Evolutionary conservation across 2,113 vertebrate genomes (phyloP).

Genomic region (Struthidea cinerea): DNA sequence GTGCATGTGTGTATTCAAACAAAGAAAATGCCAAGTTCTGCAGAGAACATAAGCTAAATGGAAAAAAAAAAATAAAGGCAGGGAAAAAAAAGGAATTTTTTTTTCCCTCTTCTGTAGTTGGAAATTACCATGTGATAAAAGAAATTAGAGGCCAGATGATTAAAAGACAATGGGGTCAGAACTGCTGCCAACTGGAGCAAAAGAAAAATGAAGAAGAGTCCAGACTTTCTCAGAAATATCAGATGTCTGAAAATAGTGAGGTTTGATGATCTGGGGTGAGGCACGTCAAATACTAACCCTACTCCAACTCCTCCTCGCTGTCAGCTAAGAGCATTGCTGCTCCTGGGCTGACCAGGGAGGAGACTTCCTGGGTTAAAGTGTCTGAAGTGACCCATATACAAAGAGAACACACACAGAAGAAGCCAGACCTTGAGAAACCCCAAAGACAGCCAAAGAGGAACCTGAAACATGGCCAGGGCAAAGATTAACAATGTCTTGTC

Average conservation of each 20-base stretch:
- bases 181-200: background rate
- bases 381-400: background rate
- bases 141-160: background rate
- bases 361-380: background rate
- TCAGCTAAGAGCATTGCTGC: background rate
- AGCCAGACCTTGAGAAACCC: background rate
- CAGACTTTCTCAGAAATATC: background rate
- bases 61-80: background rate
- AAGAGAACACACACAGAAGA: background rate
- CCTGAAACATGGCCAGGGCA: background rate
- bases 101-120: background rate
- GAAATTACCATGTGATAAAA: background rate
- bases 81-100: too few relatives aligned
- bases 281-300: fast-evolving
- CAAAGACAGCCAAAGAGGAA: background rate
- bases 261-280: background rate
- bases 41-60: background rate
- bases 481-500: background rate
- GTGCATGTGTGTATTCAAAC: too few relatives aligned
- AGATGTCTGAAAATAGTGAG: background rate
- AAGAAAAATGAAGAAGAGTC: background rate
- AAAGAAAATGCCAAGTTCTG: background rate
- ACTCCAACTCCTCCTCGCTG: background rate
- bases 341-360: background rate
- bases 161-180: background rate